Evolutionary conservation across 2,113 vertebrate genomes (phyloP).

Genomic region (Albula goreensis): DNA sequence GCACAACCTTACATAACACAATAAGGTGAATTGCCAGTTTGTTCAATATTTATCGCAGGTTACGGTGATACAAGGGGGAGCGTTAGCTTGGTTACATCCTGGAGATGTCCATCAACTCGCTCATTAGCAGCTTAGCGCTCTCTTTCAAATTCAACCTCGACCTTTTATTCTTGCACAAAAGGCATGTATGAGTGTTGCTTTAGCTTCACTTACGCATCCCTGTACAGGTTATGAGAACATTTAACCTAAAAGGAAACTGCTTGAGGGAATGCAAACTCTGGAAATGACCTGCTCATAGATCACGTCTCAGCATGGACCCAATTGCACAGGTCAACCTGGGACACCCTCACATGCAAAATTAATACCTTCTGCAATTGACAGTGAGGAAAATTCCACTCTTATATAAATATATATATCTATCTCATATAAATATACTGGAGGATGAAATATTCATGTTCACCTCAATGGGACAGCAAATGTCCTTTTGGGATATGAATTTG

Average conservation of each 20-base stretch:
- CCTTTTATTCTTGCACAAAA: conserved; percentile 27
- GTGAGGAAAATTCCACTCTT: too few relatives aligned
- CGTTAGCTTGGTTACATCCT: background rate
- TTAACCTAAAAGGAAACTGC: background rate
- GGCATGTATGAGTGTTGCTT: background rate
- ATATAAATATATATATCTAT: too few relatives aligned
- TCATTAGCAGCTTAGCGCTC: conserved; percentile 17
- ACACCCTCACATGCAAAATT: background rate
- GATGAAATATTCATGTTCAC: too few relatives aligned
- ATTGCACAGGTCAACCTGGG: too few relatives aligned
- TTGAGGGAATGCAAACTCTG: background rate
- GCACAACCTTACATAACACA: background rate
- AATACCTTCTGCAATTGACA: background rate
- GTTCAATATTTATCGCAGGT: conserved; percentile 12
- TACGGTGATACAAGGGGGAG: background rate
- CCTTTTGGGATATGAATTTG: too few relatives aligned
- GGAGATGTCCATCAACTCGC: conserved; percentile 2
- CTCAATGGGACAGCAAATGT: too few relatives aligned
- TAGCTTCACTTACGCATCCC: background rate
- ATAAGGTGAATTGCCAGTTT: background rate
- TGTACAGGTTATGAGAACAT: background rate
- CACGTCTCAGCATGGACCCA: background rate
- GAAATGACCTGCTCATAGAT: background rate
- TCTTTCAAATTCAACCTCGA: conserved; percentile 27
- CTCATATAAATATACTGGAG: too few relatives aligned